Evolutionary conservation across 2,888 invertebrate genomes (phyloP).

Genomic region (Eurytoma californica): DNA sequence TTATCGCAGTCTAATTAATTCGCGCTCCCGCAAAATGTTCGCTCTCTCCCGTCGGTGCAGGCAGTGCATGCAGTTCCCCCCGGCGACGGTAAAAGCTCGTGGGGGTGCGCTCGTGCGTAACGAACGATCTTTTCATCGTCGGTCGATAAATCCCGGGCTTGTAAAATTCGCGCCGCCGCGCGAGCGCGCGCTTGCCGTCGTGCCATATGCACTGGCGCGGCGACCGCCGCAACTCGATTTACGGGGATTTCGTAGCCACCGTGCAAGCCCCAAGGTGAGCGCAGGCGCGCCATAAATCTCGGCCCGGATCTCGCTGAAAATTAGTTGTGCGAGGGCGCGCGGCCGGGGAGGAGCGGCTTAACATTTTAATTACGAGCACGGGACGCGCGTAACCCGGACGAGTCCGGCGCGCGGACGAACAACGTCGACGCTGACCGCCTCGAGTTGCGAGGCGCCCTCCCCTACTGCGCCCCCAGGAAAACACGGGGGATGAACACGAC

Average conservation of each 20-base stretch:
- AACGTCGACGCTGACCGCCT: background rate
- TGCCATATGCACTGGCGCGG: slow-evolving; percentile 48
- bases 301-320: slow-evolving; percentile 59
- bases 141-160: slow-evolving; percentile 49
- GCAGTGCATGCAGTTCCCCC: background rate
- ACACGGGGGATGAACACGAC: slow-evolving; percentile 31
- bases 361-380: slow-evolving; percentile 70
- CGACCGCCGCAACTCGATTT: slow-evolving; percentile 48
- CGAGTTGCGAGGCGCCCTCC: too few species aligned
- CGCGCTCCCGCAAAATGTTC: slow-evolving; percentile 15
- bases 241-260: slow-evolving; percentile 46
- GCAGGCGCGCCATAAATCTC: slow-evolving; percentile 56
- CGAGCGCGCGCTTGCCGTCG: background rate
- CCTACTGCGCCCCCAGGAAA: background rate
- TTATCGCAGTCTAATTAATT: slow-evolving; percentile 49
- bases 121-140: slow-evolving; percentile 48
- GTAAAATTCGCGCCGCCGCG: slow-evolving; percentile 47
- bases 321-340: slow-evolving; percentile 59
- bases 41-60: background rate
- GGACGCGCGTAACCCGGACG: slow-evolving; percentile 50
- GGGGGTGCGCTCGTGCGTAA: background rate
- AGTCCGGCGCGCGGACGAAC: slow-evolving; percentile 14
- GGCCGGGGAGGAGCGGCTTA: slow-evolving; percentile 61
- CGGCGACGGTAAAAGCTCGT: slow-evolving; percentile 26
- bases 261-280: slow-evolving; percentile 23